phyloP scores from a whole-genome alignment of 23 tunicate genomes.

The Phallusia fumigata region DNA sequence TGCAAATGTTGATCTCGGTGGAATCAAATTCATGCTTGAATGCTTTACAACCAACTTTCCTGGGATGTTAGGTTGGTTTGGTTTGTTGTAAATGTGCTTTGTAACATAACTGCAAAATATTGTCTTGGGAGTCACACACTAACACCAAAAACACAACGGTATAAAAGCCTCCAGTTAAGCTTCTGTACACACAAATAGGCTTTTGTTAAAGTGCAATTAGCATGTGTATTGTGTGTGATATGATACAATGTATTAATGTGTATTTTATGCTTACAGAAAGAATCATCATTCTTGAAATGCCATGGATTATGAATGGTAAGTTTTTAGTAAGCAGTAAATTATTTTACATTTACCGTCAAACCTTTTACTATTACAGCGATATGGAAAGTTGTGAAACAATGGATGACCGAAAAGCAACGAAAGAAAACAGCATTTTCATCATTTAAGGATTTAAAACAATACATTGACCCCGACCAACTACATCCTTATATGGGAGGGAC shows the following conservation, averaged over 20 bases:
- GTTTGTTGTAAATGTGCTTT: neutral
- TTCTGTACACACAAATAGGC: no score
- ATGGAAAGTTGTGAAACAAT: slow-evolving; percentile 88
- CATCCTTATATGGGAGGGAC: slow-evolving; percentile 56
- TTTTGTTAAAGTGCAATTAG: no score
- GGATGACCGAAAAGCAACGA: slow-evolving; percentile 91
- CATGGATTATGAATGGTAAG: slow-evolving; percentile 98
- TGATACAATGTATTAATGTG: neutral
- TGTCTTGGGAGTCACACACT: no score
- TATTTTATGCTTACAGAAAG: slow-evolving; percentile 52
- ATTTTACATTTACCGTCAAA: neutral
- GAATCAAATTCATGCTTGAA: slow-evolving; percentile 62
- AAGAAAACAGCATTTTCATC: slow-evolving; percentile 52
- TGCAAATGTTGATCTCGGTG: slow-evolving; percentile 71
- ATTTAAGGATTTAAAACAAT: slow-evolving; percentile 57
- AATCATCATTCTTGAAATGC: slow-evolving; percentile 88
- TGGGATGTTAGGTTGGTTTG: slow-evolving; percentile 57
- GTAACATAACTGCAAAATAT: no score
- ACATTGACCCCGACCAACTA: slow-evolving; percentile 49
- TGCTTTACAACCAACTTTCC: slow-evolving; percentile 84
- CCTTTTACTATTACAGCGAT: slow-evolving; percentile 39
- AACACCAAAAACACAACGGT: no score
- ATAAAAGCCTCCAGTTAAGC: no score
- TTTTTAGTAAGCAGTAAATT: neutral
- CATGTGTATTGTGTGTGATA: no score